These are phyloP conservation scores for Coenonympha arcania DNA, from an alignment of 2,888 invertebrate genomes.

Conservation along the genomic window DNA sequence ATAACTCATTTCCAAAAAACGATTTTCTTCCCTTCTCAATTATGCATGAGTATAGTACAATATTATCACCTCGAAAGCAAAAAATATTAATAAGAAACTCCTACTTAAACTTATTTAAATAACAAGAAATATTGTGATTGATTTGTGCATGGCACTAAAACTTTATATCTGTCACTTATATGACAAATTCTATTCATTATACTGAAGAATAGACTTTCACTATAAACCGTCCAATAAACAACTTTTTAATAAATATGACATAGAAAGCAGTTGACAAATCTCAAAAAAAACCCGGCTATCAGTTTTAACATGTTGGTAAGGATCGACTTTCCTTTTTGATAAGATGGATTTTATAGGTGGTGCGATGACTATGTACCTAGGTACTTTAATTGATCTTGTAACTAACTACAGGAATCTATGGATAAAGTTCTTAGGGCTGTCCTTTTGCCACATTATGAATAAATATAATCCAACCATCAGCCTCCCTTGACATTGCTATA, in stretches of 20 bases:
- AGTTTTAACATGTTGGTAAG: background rate
- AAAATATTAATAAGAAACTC: background rate
- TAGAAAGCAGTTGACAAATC: slow-evolving; percentile 2
- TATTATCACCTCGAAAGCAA: background rate
- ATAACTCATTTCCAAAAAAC: too few species aligned
- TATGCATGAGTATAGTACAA: background rate
- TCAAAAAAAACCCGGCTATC: background rate
- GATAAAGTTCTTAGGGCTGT: too few species aligned
- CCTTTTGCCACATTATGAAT: too few species aligned
- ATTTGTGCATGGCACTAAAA: background rate
- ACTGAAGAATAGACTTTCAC: slow-evolving; percentile 4
- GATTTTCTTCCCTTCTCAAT: too few species aligned
- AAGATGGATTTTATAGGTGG: too few species aligned
- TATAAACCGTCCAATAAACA: background rate
- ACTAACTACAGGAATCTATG: too few species aligned
- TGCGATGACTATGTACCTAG: too few species aligned
- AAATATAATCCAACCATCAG: too few species aligned
- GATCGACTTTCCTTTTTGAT: too few species aligned
- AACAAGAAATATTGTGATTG: background rate
- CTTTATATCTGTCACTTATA: background rate
- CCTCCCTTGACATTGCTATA: too few species aligned
- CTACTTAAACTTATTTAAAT: background rate
- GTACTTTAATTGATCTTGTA: too few species aligned
- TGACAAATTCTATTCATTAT: slow-evolving; percentile 5
- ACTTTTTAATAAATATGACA: slow-evolving; percentile 1